Conservation (phyloP, 2,888 invertebrate genomes). For the Brenthis hecate region DNA sequence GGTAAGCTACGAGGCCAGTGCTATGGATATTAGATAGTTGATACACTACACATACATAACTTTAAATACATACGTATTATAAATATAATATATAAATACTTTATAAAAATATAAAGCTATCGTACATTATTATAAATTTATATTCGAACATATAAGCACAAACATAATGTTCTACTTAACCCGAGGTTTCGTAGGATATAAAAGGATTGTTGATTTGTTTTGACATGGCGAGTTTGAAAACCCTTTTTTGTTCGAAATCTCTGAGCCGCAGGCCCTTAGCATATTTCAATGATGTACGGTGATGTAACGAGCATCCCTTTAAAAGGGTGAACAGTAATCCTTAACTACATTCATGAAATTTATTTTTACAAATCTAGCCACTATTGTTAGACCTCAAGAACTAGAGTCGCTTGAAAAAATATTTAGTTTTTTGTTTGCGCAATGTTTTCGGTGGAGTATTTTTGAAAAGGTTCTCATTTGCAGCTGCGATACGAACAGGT, state of each 20-base stretch:
- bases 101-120: not conserved
- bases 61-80: too few relatives aligned
- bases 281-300: constrained; percentile 58
- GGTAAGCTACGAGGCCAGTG: too few relatives aligned
- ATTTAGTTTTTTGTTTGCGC: constrained; percentile 11
- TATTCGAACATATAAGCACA: not conserved
- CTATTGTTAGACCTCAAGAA: constrained; percentile 27
- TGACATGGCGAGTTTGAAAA: constrained; percentile 45
- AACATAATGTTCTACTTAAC: constrained; percentile 7
- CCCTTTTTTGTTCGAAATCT: constrained; percentile 48
- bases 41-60: too few relatives aligned
- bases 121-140: not conserved
- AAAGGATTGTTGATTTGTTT: constrained; percentile 45
- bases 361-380: constrained; percentile 31
- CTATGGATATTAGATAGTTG: too few relatives aligned
- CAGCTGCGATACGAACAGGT: constrained; percentile 42
- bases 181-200: constrained; percentile 23
- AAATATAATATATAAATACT: too few relatives aligned
- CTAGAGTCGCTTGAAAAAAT: constrained; percentile 36
- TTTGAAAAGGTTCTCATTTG: constrained; percentile 45
- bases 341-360: constrained; percentile 39
- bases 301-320: constrained; percentile 52
- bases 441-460: constrained; percentile 33
- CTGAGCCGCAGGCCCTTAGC: constrained; percentile 47
- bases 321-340: constrained; percentile 50